These are phyloP conservation scores for Amorpha juglandis DNA, from an alignment of 2,888 invertebrate genomes.

Conservation along the genomic window DNA sequence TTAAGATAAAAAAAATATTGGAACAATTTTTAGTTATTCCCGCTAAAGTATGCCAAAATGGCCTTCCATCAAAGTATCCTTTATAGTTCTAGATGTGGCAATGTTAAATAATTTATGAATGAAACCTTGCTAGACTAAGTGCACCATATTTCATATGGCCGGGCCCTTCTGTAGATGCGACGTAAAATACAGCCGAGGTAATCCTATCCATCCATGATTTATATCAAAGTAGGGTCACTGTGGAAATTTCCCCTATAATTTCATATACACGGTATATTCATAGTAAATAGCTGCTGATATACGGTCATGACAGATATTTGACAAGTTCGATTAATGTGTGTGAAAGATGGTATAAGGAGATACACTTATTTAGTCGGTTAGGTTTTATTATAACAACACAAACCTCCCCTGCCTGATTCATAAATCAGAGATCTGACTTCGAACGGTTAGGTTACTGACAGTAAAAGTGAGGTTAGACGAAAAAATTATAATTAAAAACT, in stretches of 20 bases:
- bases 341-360: no score
- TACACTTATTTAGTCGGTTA: no score
- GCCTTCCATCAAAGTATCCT: constrained; percentile 38
- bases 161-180: constrained; percentile 76
- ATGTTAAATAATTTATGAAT: constrained; percentile 81
- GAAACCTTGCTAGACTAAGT: constrained; percentile 78
- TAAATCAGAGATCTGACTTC: no score
- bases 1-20: not conserved
- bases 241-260: constrained; percentile 58
- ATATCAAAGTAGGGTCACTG: constrained; percentile 76
- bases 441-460: no score
- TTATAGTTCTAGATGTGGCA: constrained; percentile 56
- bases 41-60: not conserved
- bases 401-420: no score
- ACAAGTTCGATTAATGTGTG: not conserved
- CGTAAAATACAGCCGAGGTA: constrained; percentile 79
- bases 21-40: not conserved
- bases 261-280: not conserved
- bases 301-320: not conserved
- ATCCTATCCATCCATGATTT: constrained; percentile 82
- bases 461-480: no score
- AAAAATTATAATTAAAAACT: no score
- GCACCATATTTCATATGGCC: constrained; percentile 76
- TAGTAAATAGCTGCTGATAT: not conserved
- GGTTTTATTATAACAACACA: no score